Evolutionary conservation across 2,888 invertebrate genomes (phyloP), one percentile per base, ranked within the genome.

Genomic region (Ochlodes sylvanus): DNA sequence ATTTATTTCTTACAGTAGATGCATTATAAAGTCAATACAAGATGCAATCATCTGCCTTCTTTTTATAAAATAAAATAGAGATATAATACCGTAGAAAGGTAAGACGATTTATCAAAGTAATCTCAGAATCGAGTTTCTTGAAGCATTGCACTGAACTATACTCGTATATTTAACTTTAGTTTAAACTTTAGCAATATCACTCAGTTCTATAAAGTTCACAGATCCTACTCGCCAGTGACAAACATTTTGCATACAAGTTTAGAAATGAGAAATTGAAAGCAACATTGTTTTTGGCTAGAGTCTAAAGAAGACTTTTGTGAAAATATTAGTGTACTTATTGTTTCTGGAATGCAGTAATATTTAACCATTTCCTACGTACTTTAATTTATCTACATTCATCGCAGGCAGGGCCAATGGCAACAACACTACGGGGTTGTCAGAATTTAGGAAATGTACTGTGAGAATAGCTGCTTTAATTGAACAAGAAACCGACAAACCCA

Each of bases 121-220:
- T 55, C 54, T 67, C 44, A 54, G 32, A 44, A 55, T 34, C 7
- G 54, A 44, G 60, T 60, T 67, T 66, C 66, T 32, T 50, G 19
- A 34, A 60, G 17, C 61, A 55, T 60, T 54, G 10, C 66, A 61
- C 63, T 44, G 54, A 19, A 62, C 63, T 54, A 71, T 71, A n/a
- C n/a, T n/a, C n/a, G n/a, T n/a, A 70, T 70, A 68, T 70, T 70
- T 32, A 68, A 72, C 68, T 66, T 58, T 44, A 70, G 19, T 57
- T 68, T 68, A 70, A 72, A 72, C 69, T 72, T 72, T 68, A 63
- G 70, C 65, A 70, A 69, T 70, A 71, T 67, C 63, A 68, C 62
- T 62, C 68, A 57, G 50, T 67, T 61, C 44, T 42, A 62, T 62
- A 54, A 54, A 19, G 55, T 67, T 34, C 67, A 38, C 61, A 38